Evolutionary conservation across 2,888 invertebrate genomes (phyloP).

Genomic region (Phyllotreta striolata): DNA sequence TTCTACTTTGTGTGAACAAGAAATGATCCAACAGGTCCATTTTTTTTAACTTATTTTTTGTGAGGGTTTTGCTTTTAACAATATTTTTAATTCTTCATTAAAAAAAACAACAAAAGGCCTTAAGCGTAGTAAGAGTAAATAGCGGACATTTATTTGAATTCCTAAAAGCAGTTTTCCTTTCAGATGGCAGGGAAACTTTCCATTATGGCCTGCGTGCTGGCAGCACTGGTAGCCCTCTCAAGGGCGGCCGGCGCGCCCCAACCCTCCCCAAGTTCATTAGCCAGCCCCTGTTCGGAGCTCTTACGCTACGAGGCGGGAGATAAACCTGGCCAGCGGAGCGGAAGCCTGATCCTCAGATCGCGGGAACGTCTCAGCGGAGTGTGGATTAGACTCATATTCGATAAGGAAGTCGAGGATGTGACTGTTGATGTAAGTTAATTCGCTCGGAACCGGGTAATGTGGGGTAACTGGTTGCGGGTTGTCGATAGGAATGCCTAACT

Average conservation of each 20-base stretch:
- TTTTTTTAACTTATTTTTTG: no score
- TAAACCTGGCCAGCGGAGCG: slow-evolving; percentile 46
- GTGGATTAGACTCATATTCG: slow-evolving; percentile 51
- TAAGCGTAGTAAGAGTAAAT: no score
- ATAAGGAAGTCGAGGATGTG: slow-evolving; percentile 41
- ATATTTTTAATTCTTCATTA: no score
- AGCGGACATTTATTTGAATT: neutral
- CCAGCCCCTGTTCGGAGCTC: slow-evolving; percentile 50
- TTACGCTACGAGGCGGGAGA: slow-evolving; percentile 48
- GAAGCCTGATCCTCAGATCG: slow-evolving; percentile 45
- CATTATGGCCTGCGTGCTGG: slow-evolving; percentile 27
- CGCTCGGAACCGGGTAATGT: neutral
- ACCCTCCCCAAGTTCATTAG: slow-evolving; percentile 4
- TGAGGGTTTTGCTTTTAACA: no score
- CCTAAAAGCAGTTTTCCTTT: slow-evolving; percentile 17
- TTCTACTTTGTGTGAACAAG: no score
- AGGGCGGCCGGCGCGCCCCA: neutral
- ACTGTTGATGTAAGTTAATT: slow-evolving; percentile 44
- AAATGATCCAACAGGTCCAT: no score
- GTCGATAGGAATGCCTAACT: neutral
- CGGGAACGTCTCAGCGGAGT: slow-evolving; percentile 49
- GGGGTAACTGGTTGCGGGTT: neutral
- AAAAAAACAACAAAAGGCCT: no score
- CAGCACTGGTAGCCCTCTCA: slow-evolving; percentile 34
- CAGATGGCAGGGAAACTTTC: slow-evolving; percentile 27